Base-by-base conservation (phyloP, 2,888 invertebrate species). In the Drosophila pseudotalamancana region DNA sequence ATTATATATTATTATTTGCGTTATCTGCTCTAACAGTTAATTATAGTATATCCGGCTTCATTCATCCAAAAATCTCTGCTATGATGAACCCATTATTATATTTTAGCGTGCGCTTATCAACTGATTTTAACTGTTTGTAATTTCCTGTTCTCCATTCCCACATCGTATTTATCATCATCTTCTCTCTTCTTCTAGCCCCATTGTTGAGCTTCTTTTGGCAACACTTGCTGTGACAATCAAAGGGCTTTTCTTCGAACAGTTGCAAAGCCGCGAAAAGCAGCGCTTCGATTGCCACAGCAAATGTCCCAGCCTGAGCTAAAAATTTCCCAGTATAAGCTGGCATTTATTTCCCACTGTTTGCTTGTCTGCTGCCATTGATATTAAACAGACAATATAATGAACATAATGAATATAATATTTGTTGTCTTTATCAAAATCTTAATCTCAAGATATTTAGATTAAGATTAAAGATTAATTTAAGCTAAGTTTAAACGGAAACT, bases 271-370 rank as follows among this genome's bases (percentile, higher is more conserved):
- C n/a, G n/a, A 25, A 32, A 12, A 27, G 46, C 54, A 54, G 14
- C 55, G 37, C 19, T 12, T 19, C 55, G 23, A 21, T 42, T 42
- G 50, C 29, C 19, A 16, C 14, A 27, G n/a, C 12, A 42, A 55
- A 68, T 42, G 12, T 48, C 49, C 71, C 55, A 43, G 8, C 21
- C 14, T 18, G 9, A 42, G 4, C 45, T 11, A 2, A 4, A 5
- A 48, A 68, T 37, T 53, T 11, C 66, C 66, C 66, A 39, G 42
- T 67, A 60, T 66, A 37, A 12, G 4, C 4, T 4, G n/a, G 3
- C 11, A 11, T 0, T 6, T 23, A 57, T 29, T 43, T 69, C 71
- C 69, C 72, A 34, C 43, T 69, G 25, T 71, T 69, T 55, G 11
- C 2, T n/a, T 6, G 6, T n/a, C n/a, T n/a, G n/a, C n/a, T n/a